These are phyloP conservation scores for Xestia ashworthii DNA, from an alignment of 2,888 invertebrate species.

Conservation along the genomic window DNA sequence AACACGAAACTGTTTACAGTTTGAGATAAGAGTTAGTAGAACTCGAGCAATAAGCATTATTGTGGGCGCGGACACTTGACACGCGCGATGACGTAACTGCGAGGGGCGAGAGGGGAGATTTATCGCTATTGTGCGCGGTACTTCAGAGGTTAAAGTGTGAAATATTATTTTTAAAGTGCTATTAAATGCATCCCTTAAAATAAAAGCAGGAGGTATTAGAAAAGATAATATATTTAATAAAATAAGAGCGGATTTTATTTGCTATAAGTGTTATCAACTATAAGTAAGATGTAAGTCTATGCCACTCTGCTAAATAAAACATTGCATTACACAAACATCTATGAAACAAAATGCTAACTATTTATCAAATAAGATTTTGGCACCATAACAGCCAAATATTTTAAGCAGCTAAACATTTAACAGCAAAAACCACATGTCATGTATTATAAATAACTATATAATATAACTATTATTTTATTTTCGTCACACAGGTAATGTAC, in stretches of 20 bases:
- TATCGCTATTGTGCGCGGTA: too few relatives aligned
- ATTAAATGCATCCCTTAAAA: neutral
- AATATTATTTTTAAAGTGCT: too few relatives aligned
- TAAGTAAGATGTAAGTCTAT: constrained; percentile 15
- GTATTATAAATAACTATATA: constrained; percentile 2
- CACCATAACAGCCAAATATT: constrained; percentile 52
- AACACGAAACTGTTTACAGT: too few relatives aligned
- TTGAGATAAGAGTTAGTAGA: too few relatives aligned
- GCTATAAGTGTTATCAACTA: neutral
- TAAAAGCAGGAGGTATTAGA: constrained; percentile 32
- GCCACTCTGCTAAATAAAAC: constrained; percentile 36
- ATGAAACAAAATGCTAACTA: constrained; percentile 25
- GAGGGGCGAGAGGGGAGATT: too few relatives aligned
- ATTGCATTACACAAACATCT: constrained; percentile 31
- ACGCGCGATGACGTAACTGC: too few relatives aligned
- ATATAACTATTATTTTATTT: constrained; percentile 5
- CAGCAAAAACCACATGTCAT: constrained; percentile 21
- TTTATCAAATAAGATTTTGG: constrained; percentile 56
- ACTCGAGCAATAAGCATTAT: too few relatives aligned
- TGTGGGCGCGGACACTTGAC: too few relatives aligned
- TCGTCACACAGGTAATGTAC: constrained; percentile 13
- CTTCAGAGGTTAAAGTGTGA: too few relatives aligned
- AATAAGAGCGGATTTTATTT: constrained; percentile 45
- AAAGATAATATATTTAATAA: constrained; percentile 51
- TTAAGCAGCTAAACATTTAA: constrained; percentile 51